Evolutionary conservation across 1,140 invertebrate species (phyloP).

Genomic region (Bombus superbus): DNA sequence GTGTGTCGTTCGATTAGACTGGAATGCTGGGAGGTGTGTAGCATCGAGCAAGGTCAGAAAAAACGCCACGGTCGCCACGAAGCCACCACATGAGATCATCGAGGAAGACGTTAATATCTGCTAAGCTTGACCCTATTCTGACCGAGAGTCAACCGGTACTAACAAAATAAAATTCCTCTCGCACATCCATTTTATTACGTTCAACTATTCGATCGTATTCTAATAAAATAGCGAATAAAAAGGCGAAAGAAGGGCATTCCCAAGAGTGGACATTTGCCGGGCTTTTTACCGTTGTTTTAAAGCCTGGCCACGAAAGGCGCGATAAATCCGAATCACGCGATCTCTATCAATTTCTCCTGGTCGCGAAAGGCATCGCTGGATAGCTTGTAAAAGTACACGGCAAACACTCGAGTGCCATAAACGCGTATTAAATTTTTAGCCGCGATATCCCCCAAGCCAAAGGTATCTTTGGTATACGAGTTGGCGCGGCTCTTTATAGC

Average conservation of each 20-base stretch:
- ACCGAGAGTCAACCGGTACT: background rate
- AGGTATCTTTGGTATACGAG: background rate
- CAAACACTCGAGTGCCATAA: background rate
- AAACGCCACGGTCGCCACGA: constrained; percentile 17
- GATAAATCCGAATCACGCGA: background rate
- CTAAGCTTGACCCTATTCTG: constrained; percentile 37
- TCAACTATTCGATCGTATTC: no score
- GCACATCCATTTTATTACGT: background rate
- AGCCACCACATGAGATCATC: constrained; percentile 42
- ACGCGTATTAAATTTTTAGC: background rate
- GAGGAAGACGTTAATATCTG: constrained; percentile 1
- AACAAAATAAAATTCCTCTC: background rate
- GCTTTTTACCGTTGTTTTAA: background rate
- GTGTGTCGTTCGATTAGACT: constrained; percentile 58
- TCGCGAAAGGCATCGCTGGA: background rate
- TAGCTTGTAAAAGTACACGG: background rate
- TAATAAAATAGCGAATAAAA: no score
- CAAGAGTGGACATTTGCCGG: background rate
- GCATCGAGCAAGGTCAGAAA: constrained; percentile 57
- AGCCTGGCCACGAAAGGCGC: background rate
- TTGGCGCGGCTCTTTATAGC: background rate
- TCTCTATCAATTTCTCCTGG: background rate
- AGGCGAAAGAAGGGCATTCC: background rate
- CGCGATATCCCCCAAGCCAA: background rate
- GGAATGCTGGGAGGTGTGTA: constrained; percentile 63